Evolutionary conservation across 2,113 vertebrate genomes (phyloP), one percentile per base, ranked within the genome.

Genomic region (Anarrhichthys ocellatus): DNA sequence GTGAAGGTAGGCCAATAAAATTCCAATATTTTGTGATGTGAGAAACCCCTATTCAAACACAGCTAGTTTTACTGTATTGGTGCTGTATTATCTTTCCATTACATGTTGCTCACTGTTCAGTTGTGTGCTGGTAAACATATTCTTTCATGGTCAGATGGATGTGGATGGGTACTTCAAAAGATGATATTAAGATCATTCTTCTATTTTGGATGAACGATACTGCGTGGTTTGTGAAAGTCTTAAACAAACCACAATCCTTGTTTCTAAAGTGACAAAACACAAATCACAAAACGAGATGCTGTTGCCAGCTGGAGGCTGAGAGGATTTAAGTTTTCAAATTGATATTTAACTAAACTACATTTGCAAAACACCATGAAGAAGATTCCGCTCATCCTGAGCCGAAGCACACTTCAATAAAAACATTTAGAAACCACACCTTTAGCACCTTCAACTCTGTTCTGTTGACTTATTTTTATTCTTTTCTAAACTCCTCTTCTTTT

Each of bases 311-410:
- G 5, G 17, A 79, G 70, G 44, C 15, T 27, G 42, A 2, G 4
- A 65, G 10, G 22, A 44, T 20, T 34, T 10, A 20, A 2, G 8
- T 59, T 68, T 56, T 50, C 9, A 63, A 66, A 42, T 27, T 9
- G 46, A 32, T 9, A 63, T 70, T 70, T 18, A 73, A 62, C 36
- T 46, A 22, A 64, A 66, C 50, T 24, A 48, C 24, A 54, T 72
- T 66, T 61, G 24, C 48, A 42, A 65, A 80, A 59, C 72, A 52
- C 1, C 58, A 65, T n/a, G 8, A 29, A 6, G 14, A 46, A 27
- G 18, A 42, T 38, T 58, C 15, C 5, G 64, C 52, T 67, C 32
- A 61, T 52, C 52, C 24, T 52, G 14, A 71, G 40, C 38, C 1
- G 3, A 62, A 74, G 56, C 6, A n/a, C 2, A 29, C 14, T 32